Conservation (phyloP, 2,797 vertebrate genomes). For the Oreochromis grahami region DNA sequence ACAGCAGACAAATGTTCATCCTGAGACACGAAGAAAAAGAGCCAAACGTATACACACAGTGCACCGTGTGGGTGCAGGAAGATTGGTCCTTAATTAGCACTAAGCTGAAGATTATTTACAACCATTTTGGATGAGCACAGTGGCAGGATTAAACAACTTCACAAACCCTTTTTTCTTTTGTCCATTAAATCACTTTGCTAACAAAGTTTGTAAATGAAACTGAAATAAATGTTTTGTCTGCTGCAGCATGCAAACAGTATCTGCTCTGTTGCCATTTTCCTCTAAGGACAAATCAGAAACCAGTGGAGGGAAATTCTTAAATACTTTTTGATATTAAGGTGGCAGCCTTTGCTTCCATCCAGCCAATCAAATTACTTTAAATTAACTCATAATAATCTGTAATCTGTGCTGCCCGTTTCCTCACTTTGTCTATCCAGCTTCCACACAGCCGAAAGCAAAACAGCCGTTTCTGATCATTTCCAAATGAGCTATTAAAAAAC, state of each 20-base stretch:
- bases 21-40: neutral
- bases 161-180: neutral
- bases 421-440: neutral
- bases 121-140: neutral
- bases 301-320: neutral
- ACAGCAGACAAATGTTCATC: neutral
- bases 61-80: neutral
- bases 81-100: neutral
- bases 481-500: neutral
- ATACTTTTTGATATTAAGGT: neutral
- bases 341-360: neutral
- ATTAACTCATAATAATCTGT: neutral
- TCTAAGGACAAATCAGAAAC: neutral
- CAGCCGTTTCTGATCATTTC: neutral
- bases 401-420: neutral
- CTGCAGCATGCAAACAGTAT: neutral
- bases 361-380: neutral
- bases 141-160: neutral
- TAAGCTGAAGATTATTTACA: neutral
- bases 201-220: neutral
- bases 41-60: neutral
- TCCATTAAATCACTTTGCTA: neutral
- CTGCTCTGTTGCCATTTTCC: neutral
- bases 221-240: neutral
- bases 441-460: neutral